Evolutionary conservation across 1,140 invertebrate genomes (phyloP).

Genomic region (Arctopsyche grandis): DNA sequence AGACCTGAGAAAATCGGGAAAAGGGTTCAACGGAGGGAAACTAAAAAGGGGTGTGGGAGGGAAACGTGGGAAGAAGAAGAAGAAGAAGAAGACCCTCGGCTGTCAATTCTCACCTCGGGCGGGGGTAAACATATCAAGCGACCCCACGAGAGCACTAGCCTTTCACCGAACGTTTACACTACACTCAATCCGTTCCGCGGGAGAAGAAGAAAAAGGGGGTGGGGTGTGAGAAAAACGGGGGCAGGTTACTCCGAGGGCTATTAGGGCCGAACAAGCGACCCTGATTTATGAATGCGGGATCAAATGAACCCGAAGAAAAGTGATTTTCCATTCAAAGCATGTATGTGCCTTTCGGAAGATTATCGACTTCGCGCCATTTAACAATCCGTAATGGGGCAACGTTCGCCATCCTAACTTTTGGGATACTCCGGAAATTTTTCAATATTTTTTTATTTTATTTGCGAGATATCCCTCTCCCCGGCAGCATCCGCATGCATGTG

Average conservation of each 20-base stretch:
- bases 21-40: no score
- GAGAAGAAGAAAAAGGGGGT: background rate
- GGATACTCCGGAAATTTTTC: background rate
- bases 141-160: slow-evolving; percentile 21
- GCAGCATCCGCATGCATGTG: no score
- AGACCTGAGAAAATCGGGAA: background rate
- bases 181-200: slow-evolving; percentile 18
- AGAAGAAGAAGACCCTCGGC: slow-evolving; percentile 23
- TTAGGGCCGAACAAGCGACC: slow-evolving; percentile 32
- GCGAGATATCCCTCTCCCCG: no score
- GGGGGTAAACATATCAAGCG: slow-evolving; percentile 25
- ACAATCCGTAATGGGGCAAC: slow-evolving; percentile 18
- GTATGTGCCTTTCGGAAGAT: slow-evolving; percentile 23
- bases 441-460: background rate
- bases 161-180: slow-evolving; percentile 34
- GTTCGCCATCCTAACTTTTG: background rate
- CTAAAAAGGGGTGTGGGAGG: no score
- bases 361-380: slow-evolving; percentile 34
- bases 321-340: slow-evolving; percentile 36
- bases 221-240: no score
- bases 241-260: background rate
- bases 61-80: no score
- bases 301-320: slow-evolving; percentile 41
- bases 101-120: slow-evolving; percentile 32
- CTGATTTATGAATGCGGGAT: slow-evolving; percentile 43